phyloP scores from a whole-genome alignment of 30 jellyfish, hydroid and myxozoan genomes.

The Phacellophora camtschatica region DNA sequence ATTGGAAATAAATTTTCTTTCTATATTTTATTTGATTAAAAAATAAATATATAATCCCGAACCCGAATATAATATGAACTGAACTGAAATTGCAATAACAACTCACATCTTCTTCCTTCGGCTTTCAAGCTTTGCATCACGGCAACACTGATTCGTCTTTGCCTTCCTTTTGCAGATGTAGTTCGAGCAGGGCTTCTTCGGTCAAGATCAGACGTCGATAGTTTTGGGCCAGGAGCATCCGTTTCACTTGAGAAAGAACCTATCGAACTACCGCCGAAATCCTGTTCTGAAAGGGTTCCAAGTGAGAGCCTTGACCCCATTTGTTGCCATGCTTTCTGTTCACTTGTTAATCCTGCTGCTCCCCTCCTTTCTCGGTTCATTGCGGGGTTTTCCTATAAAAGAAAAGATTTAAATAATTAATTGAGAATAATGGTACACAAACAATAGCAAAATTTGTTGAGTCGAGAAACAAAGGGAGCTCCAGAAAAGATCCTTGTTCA shows the following conservation, averaged over 20 bases:
- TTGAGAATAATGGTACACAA: too few species aligned
- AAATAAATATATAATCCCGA: too few species aligned
- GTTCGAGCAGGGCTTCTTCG: neutral
- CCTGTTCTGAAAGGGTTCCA: neutral
- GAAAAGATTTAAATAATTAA: too few species aligned
- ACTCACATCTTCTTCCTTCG: constrained; percentile 57
- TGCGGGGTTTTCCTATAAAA: neutral
- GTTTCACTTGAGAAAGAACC: constrained; percentile 30
- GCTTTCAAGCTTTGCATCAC: constrained; percentile 34
- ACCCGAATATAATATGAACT: too few species aligned
- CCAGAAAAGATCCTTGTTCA: too few species aligned
- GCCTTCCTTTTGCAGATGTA: constrained; percentile 41
- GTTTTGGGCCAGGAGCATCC: neutral
- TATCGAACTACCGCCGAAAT: neutral
- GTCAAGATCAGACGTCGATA: constrained; percentile 2
- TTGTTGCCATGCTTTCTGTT: neutral
- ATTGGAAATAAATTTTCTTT: too few species aligned
- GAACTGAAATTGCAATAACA: too few species aligned
- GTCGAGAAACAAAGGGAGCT: too few species aligned
- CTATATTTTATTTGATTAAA: too few species aligned
- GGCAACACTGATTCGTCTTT: constrained; percentile 50
- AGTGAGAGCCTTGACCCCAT: neutral
- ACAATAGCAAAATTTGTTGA: too few species aligned
- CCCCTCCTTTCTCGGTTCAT: constrained; percentile 1
- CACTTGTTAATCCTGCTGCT: constrained; percentile 25